Conservation (phyloP, 2,888 invertebrate genomes). For the Sipunculus nudus region DNA sequence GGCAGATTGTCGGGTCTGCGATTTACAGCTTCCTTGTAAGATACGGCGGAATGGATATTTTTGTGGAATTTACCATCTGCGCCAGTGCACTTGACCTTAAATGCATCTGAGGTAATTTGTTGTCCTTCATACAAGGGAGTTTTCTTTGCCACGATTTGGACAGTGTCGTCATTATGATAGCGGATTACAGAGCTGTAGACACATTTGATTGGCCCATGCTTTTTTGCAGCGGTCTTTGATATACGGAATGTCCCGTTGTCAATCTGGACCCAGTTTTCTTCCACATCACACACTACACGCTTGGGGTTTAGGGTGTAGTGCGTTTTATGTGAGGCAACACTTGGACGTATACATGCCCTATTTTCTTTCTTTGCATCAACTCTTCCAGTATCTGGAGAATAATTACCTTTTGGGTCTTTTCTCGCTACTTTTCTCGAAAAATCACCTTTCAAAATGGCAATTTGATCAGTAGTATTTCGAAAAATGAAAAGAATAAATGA, state of each 20-base stretch:
- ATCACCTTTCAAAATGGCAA: too few species aligned
- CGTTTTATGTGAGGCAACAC: too few species aligned
- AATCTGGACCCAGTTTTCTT: conserved; percentile 81
- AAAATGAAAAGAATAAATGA: too few species aligned
- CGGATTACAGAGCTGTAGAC: conserved; percentile 69
- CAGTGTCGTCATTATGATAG: conserved; percentile 40
- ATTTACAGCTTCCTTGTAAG: conserved; percentile 20
- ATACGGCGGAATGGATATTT: conserved; percentile 73
- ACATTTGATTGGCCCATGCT: conserved; percentile 68
- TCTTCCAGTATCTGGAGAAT: too few species aligned
- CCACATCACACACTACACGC: too few species aligned
- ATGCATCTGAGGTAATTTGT: conserved; percentile 25
- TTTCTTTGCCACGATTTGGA: background rate
- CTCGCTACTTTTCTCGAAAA: too few species aligned
- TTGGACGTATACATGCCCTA: too few species aligned
- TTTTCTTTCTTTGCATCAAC: too few species aligned
- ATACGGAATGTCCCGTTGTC: conserved; percentile 74
- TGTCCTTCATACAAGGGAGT: conserved; percentile 17
- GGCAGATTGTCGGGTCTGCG: too few species aligned
- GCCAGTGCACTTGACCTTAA: conserved; percentile 37
- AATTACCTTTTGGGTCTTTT: too few species aligned
- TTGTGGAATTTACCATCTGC: conserved; percentile 70
- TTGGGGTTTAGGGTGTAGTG: too few species aligned
- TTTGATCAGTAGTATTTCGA: too few species aligned
- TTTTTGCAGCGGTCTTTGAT: conserved; percentile 67